Conservation (phyloP, 2,888 invertebrate species). For the Lepidocyrtinus sp. region DNA sequence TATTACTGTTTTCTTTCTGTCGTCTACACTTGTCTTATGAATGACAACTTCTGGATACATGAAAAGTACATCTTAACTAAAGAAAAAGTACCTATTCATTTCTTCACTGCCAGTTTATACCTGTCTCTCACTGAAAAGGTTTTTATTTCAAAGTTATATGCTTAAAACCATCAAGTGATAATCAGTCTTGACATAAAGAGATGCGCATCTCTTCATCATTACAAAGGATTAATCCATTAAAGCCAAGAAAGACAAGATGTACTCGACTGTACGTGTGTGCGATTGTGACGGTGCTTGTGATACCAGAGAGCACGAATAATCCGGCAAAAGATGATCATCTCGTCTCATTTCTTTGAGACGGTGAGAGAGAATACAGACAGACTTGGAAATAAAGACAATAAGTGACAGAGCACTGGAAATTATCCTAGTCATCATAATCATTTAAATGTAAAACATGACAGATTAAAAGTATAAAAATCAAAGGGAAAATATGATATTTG, state of each 20-base stretch:
- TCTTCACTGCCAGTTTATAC: no score
- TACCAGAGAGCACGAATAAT: slow-evolving; percentile 51
- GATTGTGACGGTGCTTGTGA: slow-evolving; percentile 25
- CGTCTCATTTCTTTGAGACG: no score
- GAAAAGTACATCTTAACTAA: slow-evolving; percentile 13
- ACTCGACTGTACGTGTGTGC: slow-evolving; percentile 23
- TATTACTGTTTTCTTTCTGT: no score
- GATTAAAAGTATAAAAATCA: slow-evolving; percentile 50
- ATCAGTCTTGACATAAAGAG: slow-evolving; percentile 49
- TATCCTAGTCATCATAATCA: slow-evolving; percentile 12
- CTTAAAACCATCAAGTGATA: slow-evolving; percentile 52
- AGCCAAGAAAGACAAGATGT: slow-evolving; percentile 51
- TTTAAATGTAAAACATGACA: slow-evolving; percentile 58
- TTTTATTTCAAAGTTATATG: no score
- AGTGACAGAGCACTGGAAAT: slow-evolving; percentile 52
- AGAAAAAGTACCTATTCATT: no score
- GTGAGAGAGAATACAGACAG: slow-evolving; percentile 28
- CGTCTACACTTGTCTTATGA: neutral
- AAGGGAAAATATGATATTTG: neutral
- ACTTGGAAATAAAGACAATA: slow-evolving; percentile 39
- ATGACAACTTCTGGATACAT: no score
- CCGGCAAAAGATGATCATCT: slow-evolving; percentile 24
- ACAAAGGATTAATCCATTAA: slow-evolving; percentile 56
- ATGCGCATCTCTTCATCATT: slow-evolving; percentile 59
- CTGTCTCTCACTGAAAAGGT: no score